Conservation (phyloP, 2,113 vertebrate species). For the Mirza zaza region DNA sequence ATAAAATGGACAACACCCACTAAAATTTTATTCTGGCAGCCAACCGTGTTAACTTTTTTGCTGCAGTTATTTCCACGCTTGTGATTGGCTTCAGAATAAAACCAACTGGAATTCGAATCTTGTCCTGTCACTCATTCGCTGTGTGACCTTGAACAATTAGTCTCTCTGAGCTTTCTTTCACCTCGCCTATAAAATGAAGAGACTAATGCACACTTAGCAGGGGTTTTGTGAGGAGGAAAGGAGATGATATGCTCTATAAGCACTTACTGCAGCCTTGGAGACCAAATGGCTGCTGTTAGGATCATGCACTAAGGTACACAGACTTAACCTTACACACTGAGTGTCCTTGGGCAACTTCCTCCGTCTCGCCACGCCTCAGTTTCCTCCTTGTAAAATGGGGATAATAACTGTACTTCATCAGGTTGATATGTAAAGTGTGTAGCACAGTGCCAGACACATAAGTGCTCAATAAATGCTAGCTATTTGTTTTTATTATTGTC, state of each 20-base stretch:
- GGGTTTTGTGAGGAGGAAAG: not conserved
- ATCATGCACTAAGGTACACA: not conserved
- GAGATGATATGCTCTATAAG: not conserved
- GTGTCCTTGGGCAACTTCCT: not conserved
- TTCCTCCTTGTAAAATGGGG: conserved; percentile 39
- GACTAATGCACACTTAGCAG: not conserved
- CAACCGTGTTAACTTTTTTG: not conserved
- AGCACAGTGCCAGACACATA: conserved; percentile 57
- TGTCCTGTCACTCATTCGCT: not conserved
- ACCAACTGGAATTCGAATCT: not conserved
- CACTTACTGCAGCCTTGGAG: not conserved
- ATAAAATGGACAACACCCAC: not conserved
- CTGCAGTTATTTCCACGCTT: not conserved
- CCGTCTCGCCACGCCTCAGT: conserved; percentile 36
- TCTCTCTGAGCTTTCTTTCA: not conserved
- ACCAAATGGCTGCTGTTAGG: not conserved
- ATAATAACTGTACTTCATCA: conserved; percentile 59
- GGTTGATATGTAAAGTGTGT: conserved; percentile 53
- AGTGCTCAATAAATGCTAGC: conserved; percentile 67
- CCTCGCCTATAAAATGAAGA: not conserved
- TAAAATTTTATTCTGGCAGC: not conserved
- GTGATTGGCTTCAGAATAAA: not conserved
- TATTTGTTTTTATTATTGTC: conserved; percentile 74
- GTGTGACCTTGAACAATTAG: not conserved
- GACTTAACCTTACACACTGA: not conserved